Evolutionary conservation across 2,888 invertebrate genomes (phyloP).

Genomic region (Aphidius colemani): DNA sequence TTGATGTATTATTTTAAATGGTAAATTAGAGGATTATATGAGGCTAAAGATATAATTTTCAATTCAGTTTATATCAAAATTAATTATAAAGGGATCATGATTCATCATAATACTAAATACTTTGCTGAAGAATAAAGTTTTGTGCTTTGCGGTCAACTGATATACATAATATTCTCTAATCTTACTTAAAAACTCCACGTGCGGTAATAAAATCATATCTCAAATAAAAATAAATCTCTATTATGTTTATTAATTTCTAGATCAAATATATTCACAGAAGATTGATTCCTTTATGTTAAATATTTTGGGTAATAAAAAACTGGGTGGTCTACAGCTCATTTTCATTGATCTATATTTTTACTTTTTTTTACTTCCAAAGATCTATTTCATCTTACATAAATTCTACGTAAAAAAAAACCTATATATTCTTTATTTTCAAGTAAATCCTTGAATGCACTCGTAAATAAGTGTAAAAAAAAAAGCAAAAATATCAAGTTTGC

Average conservation of each 20-base stretch:
- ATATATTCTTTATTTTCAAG: no score
- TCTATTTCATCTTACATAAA: no score
- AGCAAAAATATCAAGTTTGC: no score
- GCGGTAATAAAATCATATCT: slow-evolving; percentile 33
- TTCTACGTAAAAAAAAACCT: no score
- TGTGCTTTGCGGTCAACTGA: slow-evolving; percentile 13
- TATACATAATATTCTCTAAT: slow-evolving; percentile 19
- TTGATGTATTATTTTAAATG: no score
- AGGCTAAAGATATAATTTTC: not conserved
- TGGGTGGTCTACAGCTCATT: not conserved
- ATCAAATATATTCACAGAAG: not conserved
- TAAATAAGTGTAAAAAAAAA: no score
- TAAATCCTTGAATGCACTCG: no score
- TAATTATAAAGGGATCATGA: slow-evolving; percentile 34
- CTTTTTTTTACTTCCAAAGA: no score
- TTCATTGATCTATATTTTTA: not conserved
- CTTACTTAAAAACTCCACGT: slow-evolving; percentile 9
- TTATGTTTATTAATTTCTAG: not conserved
- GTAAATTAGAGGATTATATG: no score
- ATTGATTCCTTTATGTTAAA: no score
- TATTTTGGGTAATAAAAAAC: not conserved
- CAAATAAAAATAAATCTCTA: not conserved
- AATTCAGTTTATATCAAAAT: slow-evolving; percentile 30
- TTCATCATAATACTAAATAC: slow-evolving; percentile 28
- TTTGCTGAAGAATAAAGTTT: slow-evolving; percentile 16